A percentile compares a stretch with the other conserved stretches of the same genome.
These are phyloP conservation scores for Ophthalmolycus amberensis DNA, from an alignment of 2,113 vertebrate genomes.

Conservation along the genomic window DNA sequence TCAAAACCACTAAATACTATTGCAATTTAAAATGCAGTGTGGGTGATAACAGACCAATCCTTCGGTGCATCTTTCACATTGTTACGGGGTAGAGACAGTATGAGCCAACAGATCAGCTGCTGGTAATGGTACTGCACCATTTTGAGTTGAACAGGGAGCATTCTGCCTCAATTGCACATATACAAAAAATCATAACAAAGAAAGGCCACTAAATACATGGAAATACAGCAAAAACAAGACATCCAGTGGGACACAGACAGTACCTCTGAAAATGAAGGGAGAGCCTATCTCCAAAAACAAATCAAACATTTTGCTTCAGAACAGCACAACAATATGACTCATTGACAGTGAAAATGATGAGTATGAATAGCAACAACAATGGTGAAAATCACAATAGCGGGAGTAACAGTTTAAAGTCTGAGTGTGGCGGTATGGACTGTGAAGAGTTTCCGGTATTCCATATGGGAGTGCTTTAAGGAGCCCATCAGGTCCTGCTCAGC, in stretches of 20 bases:
- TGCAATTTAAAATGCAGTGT: slow-evolving; percentile 39
- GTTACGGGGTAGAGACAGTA: slow-evolving; percentile 71
- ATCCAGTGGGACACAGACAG: slow-evolving; percentile 74
- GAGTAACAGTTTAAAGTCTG: slow-evolving; percentile 81
- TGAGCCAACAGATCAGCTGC: slow-evolving; percentile 74
- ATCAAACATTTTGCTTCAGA: slow-evolving; percentile 66
- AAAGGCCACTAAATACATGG: slow-evolving; percentile 82
- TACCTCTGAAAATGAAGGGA: slow-evolving; percentile 66
- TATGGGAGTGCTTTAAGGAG: slow-evolving; percentile 75
- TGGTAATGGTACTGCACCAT: slow-evolving; percentile 76
- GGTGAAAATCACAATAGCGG: slow-evolving; percentile 71
- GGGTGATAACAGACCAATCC: slow-evolving; percentile 52
- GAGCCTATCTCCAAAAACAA: slow-evolving; percentile 62
- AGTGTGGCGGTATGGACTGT: slow-evolving; percentile 69
- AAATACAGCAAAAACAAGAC: slow-evolving; percentile 76
- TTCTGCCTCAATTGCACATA: slow-evolving; percentile 80
- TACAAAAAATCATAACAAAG: slow-evolving; percentile 72
- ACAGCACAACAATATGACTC: slow-evolving; percentile 64
- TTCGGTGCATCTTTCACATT: slow-evolving; percentile 75
- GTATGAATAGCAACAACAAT: slow-evolving; percentile 67
- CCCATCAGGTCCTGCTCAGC: slow-evolving; percentile 74
- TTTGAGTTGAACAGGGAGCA: slow-evolving; percentile 71
- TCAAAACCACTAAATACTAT: slow-evolving; percentile 54
- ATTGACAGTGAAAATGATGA: slow-evolving; percentile 58
- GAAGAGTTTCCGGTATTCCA: slow-evolving; percentile 77